These are phyloP conservation scores for Bugula neritina DNA, from an alignment of 2,888 invertebrate genomes.

Conservation along the genomic window DNA sequence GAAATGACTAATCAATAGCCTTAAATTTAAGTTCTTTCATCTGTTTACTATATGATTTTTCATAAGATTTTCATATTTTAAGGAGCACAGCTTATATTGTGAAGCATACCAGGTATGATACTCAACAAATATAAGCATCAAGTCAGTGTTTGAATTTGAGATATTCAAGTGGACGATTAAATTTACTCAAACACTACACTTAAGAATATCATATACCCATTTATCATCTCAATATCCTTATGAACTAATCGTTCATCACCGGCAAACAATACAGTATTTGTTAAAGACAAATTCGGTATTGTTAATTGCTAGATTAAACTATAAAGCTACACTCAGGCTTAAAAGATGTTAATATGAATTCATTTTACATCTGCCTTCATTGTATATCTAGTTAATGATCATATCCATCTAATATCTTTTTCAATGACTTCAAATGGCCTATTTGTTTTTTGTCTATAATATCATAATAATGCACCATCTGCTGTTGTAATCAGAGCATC, in stretches of 20 bases:
- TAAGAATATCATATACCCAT: no score
- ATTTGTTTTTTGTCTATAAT: neutral
- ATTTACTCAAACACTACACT: slow-evolving; percentile 14
- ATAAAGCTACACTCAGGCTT: neutral
- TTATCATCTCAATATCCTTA: neutral
- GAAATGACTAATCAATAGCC: neutral
- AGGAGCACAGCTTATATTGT: neutral
- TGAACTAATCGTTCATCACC: slow-evolving; percentile 8
- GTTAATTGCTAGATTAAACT: neutral
- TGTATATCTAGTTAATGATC: neutral
- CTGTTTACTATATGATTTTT: neutral
- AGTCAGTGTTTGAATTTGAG: neutral
- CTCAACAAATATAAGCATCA: slow-evolving; percentile 11
- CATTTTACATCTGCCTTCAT: slow-evolving; percentile 16
- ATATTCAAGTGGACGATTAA: neutral
- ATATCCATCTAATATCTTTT: neutral
- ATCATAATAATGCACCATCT: neutral
- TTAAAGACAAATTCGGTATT: slow-evolving; percentile 5
- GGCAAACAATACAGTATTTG: slow-evolving; percentile 19
- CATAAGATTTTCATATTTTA: neutral
- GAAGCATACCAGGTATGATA: neutral
- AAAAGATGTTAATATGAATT: neutral
- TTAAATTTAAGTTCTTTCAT: neutral
- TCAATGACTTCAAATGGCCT: neutral
- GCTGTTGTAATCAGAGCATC: neutral